Evolutionary conservation across 2,888 invertebrate species (phyloP).

Genomic region (Drosophila siamana): DNA sequence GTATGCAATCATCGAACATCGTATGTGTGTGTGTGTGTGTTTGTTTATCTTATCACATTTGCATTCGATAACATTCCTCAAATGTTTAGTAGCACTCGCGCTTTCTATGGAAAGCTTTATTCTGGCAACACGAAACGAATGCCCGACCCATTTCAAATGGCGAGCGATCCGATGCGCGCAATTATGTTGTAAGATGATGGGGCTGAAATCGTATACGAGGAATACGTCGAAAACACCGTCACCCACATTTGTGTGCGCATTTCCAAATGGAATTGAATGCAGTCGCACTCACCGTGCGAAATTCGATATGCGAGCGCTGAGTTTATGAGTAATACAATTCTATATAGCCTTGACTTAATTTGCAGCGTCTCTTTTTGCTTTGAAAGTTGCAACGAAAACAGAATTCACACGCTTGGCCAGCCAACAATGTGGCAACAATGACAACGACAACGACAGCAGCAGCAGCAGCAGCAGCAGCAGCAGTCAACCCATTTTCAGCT

Average conservation of each 20-base stretch:
- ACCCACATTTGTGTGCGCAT: conserved; percentile 59
- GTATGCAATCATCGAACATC: neutral
- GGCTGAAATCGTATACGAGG: conserved; percentile 36
- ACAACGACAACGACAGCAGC: no score
- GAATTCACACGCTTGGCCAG: conserved; percentile 70
- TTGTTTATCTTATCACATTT: conserved; percentile 46
- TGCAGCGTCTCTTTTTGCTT: conserved; percentile 74
- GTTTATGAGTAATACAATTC: conserved; percentile 70
- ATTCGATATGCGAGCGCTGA: conserved; percentile 54
- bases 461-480: conserved; percentile 11
- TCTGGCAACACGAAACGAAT: neutral
- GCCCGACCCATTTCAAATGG: no score
- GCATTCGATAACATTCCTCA: neutral
- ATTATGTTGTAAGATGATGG: neutral
- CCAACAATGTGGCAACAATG: conserved; percentile 50
- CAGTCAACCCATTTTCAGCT: conserved; percentile 55
- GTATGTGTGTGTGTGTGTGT: no score
- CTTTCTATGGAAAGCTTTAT: neutral
- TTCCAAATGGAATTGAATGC: conserved; percentile 57
- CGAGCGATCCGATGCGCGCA: neutral
- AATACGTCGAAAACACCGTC: conserved; percentile 33
- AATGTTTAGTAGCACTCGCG: conserved; percentile 12
- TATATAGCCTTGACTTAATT: conserved; percentile 73
- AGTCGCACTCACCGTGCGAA: conserved; percentile 42
- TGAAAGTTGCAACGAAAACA: conserved; percentile 79